Percentiles rank a stretch among this genome's conserved stretches.
Conservation (phyloP, 2,888 invertebrate genomes). For the Hydrotaea cyrtoneurina region DNA sequence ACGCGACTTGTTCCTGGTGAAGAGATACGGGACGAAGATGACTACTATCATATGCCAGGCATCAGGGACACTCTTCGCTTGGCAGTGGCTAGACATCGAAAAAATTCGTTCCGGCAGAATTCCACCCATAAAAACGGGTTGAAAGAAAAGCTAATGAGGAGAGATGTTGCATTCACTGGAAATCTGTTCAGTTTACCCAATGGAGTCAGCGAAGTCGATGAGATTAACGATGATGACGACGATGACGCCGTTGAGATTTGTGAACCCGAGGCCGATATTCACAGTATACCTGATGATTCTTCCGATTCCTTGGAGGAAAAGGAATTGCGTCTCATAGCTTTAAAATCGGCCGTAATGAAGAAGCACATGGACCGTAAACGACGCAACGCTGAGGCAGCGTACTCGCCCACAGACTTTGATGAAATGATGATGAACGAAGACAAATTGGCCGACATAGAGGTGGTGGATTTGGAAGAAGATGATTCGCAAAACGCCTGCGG, state of each 20-base stretch:
- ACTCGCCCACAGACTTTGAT: conserved; percentile 80
- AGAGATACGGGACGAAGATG: conserved; percentile 10
- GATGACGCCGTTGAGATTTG: conserved; percentile 57
- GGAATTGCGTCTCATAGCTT: conserved; percentile 78
- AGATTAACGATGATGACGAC: conserved; percentile 29
- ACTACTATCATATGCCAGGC: conserved; percentile 35
- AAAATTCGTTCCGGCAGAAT: not conserved
- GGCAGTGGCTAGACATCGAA: conserved; percentile 49
- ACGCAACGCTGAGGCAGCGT: conserved; percentile 78
- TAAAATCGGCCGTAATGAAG: conserved; percentile 79
- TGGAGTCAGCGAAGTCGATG: not conserved
- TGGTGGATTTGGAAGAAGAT: conserved; percentile 69
- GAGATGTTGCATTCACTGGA: conserved; percentile 20
- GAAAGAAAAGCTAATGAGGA: conserved; percentile 55
- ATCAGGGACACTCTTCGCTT: conserved; percentile 60
- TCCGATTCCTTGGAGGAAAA: conserved; percentile 73
- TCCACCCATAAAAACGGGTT: conserved; percentile 41
- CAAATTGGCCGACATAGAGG: conserved; percentile 69
- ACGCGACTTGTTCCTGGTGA: not conserved
- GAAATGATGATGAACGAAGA: conserved; percentile 71
- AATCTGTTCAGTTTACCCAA: not conserved
- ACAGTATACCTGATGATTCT: conserved; percentile 60
- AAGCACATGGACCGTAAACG: conserved; percentile 78
- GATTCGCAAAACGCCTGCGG: conserved; percentile 71
- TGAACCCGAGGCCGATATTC: conserved; percentile 52